A percentile compares a stretch with the other conserved stretches of the same genome.
Evolutionary conservation across 2,888 invertebrate genomes (phyloP).

Genomic region (Mechanitis messenoides): DNA sequence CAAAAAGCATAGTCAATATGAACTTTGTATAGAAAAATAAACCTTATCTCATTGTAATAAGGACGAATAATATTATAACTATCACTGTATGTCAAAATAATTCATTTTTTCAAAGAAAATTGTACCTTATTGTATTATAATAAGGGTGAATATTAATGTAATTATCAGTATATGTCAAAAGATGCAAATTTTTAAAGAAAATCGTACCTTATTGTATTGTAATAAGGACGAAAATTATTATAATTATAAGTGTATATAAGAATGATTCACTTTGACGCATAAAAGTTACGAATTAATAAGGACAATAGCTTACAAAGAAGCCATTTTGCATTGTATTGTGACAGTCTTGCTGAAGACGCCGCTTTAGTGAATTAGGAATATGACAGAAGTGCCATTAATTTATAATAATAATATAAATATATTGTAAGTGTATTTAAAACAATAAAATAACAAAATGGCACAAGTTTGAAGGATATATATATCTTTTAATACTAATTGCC

Average conservation of each 20-base stretch:
- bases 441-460: too few species aligned
- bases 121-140: background rate
- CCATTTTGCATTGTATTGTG: conserved; percentile 73
- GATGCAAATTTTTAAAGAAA: background rate
- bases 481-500: too few species aligned
- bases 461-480: too few species aligned
- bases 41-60: background rate
- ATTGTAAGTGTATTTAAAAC: background rate
- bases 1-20: conserved; percentile 23
- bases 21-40: background rate
- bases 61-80: background rate
- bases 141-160: background rate
- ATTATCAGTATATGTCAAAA: conserved; percentile 24
- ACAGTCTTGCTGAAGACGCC: conserved; percentile 69
- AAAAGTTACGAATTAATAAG: conserved; percentile 74
- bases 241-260: conserved; percentile 7
- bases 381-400: conserved; percentile 36
- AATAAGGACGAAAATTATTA: background rate
- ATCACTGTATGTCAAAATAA: conserved; percentile 40
- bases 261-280: conserved; percentile 72
- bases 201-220: background rate
- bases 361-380: conserved; percentile 43
- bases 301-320: conserved; percentile 72
- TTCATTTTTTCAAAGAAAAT: conserved; percentile 48
- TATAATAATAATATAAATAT: conserved; percentile 29